phyloP scores from a whole-genome alignment of 2,888 invertebrate genomes.

The Zhuqinia jingwanae region DNA sequence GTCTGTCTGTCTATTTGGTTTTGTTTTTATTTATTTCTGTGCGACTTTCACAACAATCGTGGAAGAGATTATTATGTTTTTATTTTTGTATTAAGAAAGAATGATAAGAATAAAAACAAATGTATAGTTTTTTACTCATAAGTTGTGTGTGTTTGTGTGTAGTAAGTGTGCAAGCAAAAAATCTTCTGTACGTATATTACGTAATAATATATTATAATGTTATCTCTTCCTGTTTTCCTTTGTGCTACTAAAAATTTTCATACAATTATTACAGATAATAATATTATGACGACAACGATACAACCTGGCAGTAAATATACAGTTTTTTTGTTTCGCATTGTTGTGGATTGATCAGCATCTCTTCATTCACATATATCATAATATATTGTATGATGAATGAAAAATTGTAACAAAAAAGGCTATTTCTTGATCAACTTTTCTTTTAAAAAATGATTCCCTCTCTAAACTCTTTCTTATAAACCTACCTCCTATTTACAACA shows the following conservation, averaged over 20 bases:
- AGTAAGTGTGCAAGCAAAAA: slow-evolving; percentile 69
- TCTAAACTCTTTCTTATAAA: neutral
- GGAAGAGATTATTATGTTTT: slow-evolving; percentile 69
- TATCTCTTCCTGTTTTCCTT: slow-evolving; percentile 12
- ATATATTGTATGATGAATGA: neutral
- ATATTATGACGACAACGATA: slow-evolving; percentile 53
- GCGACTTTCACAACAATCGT: slow-evolving; percentile 71
- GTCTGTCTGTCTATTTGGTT: slow-evolving; percentile 47
- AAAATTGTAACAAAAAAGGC: slow-evolving; percentile 19
- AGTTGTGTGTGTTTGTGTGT: neutral
- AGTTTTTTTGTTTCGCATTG: slow-evolving; percentile 35
- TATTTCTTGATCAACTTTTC: neutral
- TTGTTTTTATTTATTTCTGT: slow-evolving; percentile 46
- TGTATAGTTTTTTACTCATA: neutral
- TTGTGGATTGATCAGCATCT: slow-evolving; percentile 27
- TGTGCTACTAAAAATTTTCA: slow-evolving; percentile 68
- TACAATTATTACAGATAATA: slow-evolving; percentile 36
- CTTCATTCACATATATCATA: neutral
- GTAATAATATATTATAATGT: slow-evolving; percentile 7
- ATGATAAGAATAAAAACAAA: slow-evolving; percentile 31
- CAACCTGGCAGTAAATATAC: slow-evolving; percentile 74
- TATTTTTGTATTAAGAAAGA: slow-evolving; percentile 22
- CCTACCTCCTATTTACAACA: slow-evolving; percentile 27
- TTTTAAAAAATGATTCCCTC: slow-evolving; percentile 20
- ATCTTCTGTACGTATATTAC: slow-evolving; percentile 25